Evolutionary conservation across 2,888 invertebrate species (phyloP).

Genomic region (Drosophila crucigera): DNA sequence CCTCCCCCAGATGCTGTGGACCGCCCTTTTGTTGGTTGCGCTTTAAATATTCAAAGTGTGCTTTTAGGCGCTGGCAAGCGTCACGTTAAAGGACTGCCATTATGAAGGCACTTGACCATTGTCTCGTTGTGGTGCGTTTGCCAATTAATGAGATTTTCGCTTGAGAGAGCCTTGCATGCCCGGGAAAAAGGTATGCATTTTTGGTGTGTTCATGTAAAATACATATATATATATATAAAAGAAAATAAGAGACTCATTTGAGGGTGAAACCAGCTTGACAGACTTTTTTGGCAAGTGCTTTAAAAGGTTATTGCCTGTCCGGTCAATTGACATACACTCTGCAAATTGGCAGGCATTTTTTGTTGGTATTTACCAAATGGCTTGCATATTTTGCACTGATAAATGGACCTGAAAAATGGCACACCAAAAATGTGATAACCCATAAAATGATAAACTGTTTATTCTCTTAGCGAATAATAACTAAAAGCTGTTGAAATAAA

Average conservation of each 20-base stretch:
- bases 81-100: slow-evolving; percentile 35
- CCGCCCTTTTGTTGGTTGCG: background rate
- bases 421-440: background rate
- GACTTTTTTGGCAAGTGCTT: background rate
- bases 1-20: slow-evolving; percentile 14
- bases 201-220: background rate
- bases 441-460: background rate
- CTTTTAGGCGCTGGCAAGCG: slow-evolving; percentile 53
- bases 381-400: background rate
- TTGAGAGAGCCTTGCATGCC: slow-evolving; percentile 8
- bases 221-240: background rate
- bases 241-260: background rate
- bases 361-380: background rate
- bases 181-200: background rate
- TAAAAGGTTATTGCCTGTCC: background rate
- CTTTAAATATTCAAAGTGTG: slow-evolving; percentile 69
- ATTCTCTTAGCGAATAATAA: background rate
- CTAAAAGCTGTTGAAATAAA: background rate
- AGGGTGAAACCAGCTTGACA: background rate
- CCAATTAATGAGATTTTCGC: slow-evolving; percentile 59
- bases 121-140: slow-evolving; percentile 44
- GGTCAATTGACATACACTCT: background rate
- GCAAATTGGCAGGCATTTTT: background rate
- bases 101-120: slow-evolving; percentile 30
- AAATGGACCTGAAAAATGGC: background rate